These are phyloP conservation scores for Rachycentron canadum DNA, from an alignment of 2,797 vertebrate genomes.

Conservation along the genomic window DNA sequence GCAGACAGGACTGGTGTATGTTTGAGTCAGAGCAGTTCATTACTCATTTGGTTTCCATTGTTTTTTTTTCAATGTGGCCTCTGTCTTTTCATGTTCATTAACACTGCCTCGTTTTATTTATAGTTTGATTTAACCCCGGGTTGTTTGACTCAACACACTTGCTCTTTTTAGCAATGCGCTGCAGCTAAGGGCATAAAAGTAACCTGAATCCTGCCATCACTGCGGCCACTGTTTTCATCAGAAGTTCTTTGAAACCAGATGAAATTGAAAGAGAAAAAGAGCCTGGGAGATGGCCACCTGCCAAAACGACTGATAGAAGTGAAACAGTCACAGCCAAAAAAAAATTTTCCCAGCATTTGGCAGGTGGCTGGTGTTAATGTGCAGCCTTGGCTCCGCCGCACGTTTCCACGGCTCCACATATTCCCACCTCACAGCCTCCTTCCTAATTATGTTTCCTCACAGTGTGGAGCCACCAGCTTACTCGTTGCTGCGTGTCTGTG, in stretches of 20 bases:
- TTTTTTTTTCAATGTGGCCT: conserved; percentile 17
- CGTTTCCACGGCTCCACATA: conserved; percentile 33
- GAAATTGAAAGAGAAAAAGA: conserved; percentile 11
- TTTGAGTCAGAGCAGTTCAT: conserved; percentile 18
- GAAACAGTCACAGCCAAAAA: conserved; percentile 27
- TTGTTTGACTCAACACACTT: conserved; percentile 54
- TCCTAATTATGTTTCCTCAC: conserved; percentile 55
- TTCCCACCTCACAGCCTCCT: conserved; percentile 51
- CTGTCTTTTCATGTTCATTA: conserved; percentile 44
- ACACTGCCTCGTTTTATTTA: conserved; percentile 50
- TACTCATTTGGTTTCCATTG: conserved; percentile 30
- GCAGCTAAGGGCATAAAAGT: conserved; percentile 15
- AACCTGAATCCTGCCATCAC: background rate
- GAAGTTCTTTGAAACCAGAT: conserved; percentile 44
- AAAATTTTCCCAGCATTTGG: conserved; percentile 38
- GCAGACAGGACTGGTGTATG: conserved; percentile 35
- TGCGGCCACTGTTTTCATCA: conserved; percentile 11
- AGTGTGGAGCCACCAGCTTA: conserved; percentile 47
- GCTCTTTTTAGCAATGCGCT: conserved; percentile 50
- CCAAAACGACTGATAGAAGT: conserved; percentile 32
- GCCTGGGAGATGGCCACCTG: conserved; percentile 19
- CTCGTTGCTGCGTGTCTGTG: conserved; percentile 46
- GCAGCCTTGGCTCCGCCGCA: conserved; percentile 34
- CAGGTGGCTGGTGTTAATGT: conserved; percentile 63
- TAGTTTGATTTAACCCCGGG: conserved; percentile 45